Evolutionary conservation across 2,113 vertebrate genomes (phyloP).

Genomic region (Saimiri boliviensis): DNA sequence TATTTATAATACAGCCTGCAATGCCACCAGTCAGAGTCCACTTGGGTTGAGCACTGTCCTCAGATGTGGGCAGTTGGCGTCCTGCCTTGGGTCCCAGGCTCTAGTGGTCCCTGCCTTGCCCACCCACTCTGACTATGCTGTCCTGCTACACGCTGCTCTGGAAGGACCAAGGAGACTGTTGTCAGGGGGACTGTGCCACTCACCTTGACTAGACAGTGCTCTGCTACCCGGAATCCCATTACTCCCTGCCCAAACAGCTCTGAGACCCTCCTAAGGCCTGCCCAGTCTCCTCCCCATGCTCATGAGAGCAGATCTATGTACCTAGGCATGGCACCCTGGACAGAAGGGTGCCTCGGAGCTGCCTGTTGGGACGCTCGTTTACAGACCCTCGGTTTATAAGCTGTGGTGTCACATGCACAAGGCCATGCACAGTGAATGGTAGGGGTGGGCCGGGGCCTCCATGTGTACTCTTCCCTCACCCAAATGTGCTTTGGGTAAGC

Average conservation of each 20-base stretch:
- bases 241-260: background rate
- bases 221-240: background rate
- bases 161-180: background rate
- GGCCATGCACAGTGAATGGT: background rate
- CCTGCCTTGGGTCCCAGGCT: background rate
- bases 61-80: background rate
- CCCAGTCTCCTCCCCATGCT: too few species aligned
- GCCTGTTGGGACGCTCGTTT: too few species aligned
- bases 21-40: background rate
- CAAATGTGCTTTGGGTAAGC: background rate
- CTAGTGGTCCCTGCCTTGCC: background rate
- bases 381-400: background rate
- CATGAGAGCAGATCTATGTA: background rate
- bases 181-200: background rate
- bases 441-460: too few species aligned
- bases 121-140: accelerated
- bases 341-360: background rate
- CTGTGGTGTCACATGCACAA: background rate
- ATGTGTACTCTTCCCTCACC: too few species aligned
- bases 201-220: background rate
- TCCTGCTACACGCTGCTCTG: accelerated
- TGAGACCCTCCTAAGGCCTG: background rate
- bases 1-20: background rate
- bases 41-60: background rate
- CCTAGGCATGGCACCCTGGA: background rate